These are phyloP conservation scores for Oscheius sp. DNA, from an alignment of 2,888 invertebrate species.

Conservation along the genomic window DNA sequence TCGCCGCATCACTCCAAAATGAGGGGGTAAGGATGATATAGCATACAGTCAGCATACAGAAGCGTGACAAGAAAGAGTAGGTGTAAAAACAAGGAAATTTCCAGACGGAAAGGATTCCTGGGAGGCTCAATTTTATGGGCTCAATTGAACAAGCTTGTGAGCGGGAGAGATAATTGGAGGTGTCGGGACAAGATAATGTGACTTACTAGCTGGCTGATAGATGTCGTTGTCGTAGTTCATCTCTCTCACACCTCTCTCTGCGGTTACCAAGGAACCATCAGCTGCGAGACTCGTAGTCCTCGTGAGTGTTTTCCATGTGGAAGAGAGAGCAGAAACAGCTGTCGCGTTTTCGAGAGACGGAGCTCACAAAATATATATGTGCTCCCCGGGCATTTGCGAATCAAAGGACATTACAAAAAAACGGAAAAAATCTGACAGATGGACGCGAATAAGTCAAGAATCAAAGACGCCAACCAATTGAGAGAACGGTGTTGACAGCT, in stretches of 20 bases:
- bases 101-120: not conserved
- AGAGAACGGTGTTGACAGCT: not conserved
- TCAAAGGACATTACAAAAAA: not conserved
- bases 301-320: conserved; percentile 33
- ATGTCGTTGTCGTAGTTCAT: conserved; percentile 33
- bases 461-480: not conserved
- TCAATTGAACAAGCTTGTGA: conserved; percentile 1
- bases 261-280: conserved; percentile 27
- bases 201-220: conserved; percentile 23
- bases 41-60: too few species aligned
- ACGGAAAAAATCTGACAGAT: not conserved
- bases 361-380: conserved; percentile 1
- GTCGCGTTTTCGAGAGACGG: conserved; percentile 9
- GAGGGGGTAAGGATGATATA: too few species aligned
- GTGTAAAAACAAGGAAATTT: not conserved
- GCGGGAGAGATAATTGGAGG: not conserved
- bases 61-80: not conserved
- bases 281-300: conserved; percentile 32
- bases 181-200: not conserved
- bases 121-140: not conserved
- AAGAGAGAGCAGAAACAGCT: conserved; percentile 35
- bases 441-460: not conserved
- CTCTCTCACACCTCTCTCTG: not conserved
- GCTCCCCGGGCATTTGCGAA: not conserved
- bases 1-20: too few species aligned